A percentile compares a stretch with the other conserved stretches of the same genome.
These are phyloP conservation scores for Pseudomugil tenellus DNA, from an alignment of 2,797 vertebrate species.

Conservation along the genomic window DNA sequence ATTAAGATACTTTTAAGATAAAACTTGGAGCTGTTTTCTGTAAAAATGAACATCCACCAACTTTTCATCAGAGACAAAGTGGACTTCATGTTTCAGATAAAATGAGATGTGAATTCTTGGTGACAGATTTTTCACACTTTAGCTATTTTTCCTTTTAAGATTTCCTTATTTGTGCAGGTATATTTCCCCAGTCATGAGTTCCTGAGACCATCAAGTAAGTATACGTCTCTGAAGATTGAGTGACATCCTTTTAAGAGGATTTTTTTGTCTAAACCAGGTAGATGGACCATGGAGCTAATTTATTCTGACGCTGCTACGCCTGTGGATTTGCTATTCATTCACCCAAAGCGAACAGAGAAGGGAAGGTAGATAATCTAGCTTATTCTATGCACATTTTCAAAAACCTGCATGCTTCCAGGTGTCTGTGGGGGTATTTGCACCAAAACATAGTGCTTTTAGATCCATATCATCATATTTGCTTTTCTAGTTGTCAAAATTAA, in stretches of 20 bases:
- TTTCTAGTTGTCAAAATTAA: constrained; percentile 14
- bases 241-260: constrained; percentile 79
- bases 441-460: constrained; percentile 40
- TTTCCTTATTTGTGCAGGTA: constrained; percentile 71
- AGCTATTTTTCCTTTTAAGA: constrained; percentile 53
- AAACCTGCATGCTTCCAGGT: constrained; percentile 50
- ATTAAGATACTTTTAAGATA: constrained; percentile 60
- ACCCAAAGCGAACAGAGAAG: constrained; percentile 71
- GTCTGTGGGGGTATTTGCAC: constrained; percentile 28
- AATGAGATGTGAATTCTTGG: constrained; percentile 1
- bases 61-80: constrained; percentile 22
- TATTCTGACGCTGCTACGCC: constrained; percentile 76
- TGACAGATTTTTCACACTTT: constrained; percentile 8
- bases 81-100: constrained; percentile 11
- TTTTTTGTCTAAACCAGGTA: constrained; percentile 71
- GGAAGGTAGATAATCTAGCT: constrained; percentile 52
- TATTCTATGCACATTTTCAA: constrained; percentile 60
- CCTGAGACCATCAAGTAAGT: constrained; percentile 67
- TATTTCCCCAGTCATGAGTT: constrained; percentile 66
- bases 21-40: constrained; percentile 65
- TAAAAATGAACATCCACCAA: constrained; percentile 19
- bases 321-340: constrained; percentile 75
- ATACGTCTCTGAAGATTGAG: constrained; percentile 76
- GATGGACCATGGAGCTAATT: constrained; percentile 78
- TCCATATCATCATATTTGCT: constrained; percentile 41